Conservation (phyloP, 1,140 invertebrate genomes). For the Drosophila sp. region DNA sequence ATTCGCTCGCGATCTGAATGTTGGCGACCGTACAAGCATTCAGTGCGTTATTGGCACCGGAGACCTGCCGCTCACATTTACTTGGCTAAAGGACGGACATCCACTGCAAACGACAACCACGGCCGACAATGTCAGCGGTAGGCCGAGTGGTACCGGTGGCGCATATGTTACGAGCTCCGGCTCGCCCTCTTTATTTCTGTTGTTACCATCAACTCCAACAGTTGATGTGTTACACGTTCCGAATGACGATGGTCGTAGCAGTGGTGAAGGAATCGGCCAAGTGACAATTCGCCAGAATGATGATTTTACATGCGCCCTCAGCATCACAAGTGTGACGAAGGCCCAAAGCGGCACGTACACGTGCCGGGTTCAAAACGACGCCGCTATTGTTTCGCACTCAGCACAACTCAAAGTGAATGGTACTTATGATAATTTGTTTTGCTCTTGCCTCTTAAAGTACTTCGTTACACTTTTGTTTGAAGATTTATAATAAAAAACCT, state of each 20-base stretch:
- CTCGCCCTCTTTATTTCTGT: constrained; percentile 33
- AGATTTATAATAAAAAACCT: no score
- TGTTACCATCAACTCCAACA: constrained; percentile 27
- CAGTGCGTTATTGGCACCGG: constrained; percentile 88
- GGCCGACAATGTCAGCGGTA: constrained; percentile 61
- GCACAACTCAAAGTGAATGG: constrained; percentile 87
- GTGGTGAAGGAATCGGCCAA: constrained; percentile 82
- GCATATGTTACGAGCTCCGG: constrained; percentile 48
- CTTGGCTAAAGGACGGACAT: constrained; percentile 88
- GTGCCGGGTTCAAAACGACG: constrained; percentile 86
- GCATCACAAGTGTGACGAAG: constrained; percentile 86
- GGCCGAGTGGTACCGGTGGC: constrained; percentile 69
- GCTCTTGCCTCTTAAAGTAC: neutral
- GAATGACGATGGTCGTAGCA: constrained; percentile 67
- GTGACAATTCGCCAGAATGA: constrained; percentile 87
- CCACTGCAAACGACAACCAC: constrained; percentile 58
- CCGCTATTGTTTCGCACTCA: constrained; percentile 85
- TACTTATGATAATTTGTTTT: constrained; percentile 72
- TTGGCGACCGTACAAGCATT: constrained; percentile 88
- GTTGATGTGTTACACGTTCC: constrained; percentile 26
- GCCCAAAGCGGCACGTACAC: constrained; percentile 89
- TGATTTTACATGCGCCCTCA: constrained; percentile 87
- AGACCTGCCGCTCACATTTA: constrained; percentile 87
- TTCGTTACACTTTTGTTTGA: neutral
- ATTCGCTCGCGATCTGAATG: constrained; percentile 87